Percentiles rank a stretch among this genome's conserved stretches.
Conservation (phyloP, 1,140 invertebrate genomes). For the Ceratosolen solmsi region DNA sequence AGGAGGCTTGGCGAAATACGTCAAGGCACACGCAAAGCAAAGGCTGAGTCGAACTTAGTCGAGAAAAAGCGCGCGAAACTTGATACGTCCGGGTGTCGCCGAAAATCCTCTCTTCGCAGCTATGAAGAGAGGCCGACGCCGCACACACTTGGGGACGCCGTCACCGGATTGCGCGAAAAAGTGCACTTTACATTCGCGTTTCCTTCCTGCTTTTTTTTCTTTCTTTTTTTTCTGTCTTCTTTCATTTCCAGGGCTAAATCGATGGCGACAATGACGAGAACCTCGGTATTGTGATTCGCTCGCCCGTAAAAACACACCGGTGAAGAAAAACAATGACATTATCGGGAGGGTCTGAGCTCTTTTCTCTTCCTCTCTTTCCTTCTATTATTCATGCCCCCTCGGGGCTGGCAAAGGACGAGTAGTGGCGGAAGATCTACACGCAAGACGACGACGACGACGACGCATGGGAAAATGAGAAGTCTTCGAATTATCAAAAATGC, state of each 20-base stretch:
- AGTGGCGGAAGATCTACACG: neutral
- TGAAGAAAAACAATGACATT: conserved; percentile 59
- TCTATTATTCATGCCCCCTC: neutral
- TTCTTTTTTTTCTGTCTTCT: too few relatives aligned
- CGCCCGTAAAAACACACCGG: conserved; percentile 45
- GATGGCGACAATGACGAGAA: conserved; percentile 8
- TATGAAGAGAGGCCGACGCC: too few relatives aligned
- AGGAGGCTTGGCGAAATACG: too few relatives aligned
- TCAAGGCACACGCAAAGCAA: too few relatives aligned
- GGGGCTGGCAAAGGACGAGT: neutral
- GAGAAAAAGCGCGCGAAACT: conserved; percentile 16
- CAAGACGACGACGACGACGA: neutral
- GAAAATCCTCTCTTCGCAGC: conserved; percentile 3
- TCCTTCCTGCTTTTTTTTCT: too few relatives aligned
- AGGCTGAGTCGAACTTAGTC: too few relatives aligned
- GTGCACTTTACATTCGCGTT: conserved; percentile 3
- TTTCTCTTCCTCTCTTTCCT: conserved; percentile 17
- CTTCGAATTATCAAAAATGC: neutral
- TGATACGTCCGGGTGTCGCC: too few relatives aligned
- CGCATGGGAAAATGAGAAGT: conserved; percentile 9
- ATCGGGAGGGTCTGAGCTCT: neutral
- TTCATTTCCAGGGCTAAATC: conserved; percentile 12
- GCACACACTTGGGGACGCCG: neutral
- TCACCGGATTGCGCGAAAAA: neutral
- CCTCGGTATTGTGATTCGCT: conserved; percentile 20